Evolutionary conservation across 37 sponge, comb jelly and placozoan species (phyloP), one percentile per base, ranked within the genome.

Genomic region (Ianthella basta): DNA sequence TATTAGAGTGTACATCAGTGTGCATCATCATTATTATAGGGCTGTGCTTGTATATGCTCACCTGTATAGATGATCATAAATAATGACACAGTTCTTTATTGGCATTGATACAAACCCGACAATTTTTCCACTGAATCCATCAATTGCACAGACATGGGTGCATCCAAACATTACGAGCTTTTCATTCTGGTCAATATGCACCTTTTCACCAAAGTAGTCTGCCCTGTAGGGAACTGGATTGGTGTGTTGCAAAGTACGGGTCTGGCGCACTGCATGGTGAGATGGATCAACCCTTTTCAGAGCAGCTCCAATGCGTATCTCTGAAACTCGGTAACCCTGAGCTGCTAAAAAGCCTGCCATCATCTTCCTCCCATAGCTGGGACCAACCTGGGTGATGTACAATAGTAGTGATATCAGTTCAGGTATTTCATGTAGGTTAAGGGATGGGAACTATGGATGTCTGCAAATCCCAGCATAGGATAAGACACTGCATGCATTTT

Each of bases 361-460:
- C 2, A 33, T 87, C 27, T 73, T 87, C 15, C 87, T 36, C 0
- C 87, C 83, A 69, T 87, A 87, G 27, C 83, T 84, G 33, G 82
- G 88, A 38, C 87, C 87, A 68, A 87, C 82, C 87, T 87, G 32
- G n/a, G n/a, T n/a, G n/a, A n/a, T n/a, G n/a, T n/a, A n/a, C n/a
- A n/a, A n/a, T n/a, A n/a, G n/a, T n/a, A n/a, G n/a, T n/a, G n/a
- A n/a, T n/a, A n/a, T n/a, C n/a, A n/a, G n/a, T n/a, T n/a, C n/a
- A n/a, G n/a, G n/a, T n/a, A n/a, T n/a, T 44, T 44, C 8, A 44
- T 44, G 8, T 44, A 44, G 8, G 8, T 10, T 10, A 44, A 10
- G 50, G 50, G 6, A 8, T 44, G 8, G 50, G 50, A 3, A 8
- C 50, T 3, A 44, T 44, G 8, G 50, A 44, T 44, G 6, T 44